These are phyloP conservation scores for Lapara coniferarum DNA, from an alignment of 2,888 invertebrate species.

Conservation along the genomic window DNA sequence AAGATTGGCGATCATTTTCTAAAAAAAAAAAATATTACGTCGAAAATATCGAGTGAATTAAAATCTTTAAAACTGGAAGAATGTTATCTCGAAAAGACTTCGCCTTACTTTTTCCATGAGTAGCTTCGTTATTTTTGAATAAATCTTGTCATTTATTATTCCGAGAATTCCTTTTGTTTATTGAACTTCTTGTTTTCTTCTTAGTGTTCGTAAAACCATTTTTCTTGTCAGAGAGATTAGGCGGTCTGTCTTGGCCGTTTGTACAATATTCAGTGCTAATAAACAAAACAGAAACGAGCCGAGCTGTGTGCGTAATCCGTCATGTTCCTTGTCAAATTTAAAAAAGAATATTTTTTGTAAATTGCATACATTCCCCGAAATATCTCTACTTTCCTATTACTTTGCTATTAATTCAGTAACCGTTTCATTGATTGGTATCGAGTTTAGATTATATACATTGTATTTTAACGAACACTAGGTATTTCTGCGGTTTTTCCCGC, in stretches of 20 bases:
- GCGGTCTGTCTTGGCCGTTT: conserved; percentile 1
- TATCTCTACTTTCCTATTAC: background rate
- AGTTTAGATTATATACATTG: too few species aligned
- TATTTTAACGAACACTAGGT: too few species aligned
- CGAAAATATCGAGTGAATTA: background rate
- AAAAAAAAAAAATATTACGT: background rate
- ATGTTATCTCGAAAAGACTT: background rate
- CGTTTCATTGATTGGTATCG: too few species aligned
- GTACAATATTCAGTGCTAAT: conserved; percentile 8
- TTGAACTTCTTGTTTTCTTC: background rate
- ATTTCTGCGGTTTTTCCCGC: too few species aligned
- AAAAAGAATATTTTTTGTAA: background rate
- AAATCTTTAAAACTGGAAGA: background rate
- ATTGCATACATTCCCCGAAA: background rate
- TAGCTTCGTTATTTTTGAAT: background rate
- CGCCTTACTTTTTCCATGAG: background rate
- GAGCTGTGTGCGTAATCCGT: conserved; percentile 6
- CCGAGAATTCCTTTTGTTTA: background rate
- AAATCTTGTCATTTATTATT: conserved; percentile 10
- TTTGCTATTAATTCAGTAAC: too few species aligned
- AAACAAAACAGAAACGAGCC: conserved; percentile 5
- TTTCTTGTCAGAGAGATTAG: conserved; percentile 5
- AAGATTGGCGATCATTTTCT: background rate
- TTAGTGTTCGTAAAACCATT: conserved; percentile 1
- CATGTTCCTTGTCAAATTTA: background rate